A percentile compares a stretch with the other conserved stretches of the same genome.
These are phyloP conservation scores for Julus scandinavius DNA, from an alignment of 2,888 invertebrate species.

Conservation along the genomic window DNA sequence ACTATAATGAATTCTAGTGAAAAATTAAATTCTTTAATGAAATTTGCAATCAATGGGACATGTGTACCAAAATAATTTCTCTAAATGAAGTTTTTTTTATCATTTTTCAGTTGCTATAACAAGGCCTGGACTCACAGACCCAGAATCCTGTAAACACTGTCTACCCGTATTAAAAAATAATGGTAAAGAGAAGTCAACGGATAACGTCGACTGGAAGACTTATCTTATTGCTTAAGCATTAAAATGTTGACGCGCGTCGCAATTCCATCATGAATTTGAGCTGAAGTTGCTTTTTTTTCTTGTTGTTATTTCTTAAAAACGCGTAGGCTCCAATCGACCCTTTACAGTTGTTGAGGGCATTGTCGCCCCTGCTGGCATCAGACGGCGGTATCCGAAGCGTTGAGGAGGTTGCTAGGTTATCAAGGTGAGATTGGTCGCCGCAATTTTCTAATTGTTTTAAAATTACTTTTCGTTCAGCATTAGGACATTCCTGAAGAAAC, in stretches of 20 bases:
- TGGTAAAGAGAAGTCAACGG: neutral
- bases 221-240: neutral
- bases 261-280: neutral
- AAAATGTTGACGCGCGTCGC: neutral
- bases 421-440: conserved; percentile 74
- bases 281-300: conserved; percentile 25
- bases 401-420: conserved; percentile 87
- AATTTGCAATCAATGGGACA: too few relatives aligned
- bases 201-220: neutral
- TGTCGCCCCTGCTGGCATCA: conserved; percentile 81
- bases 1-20: too few relatives aligned
- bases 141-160: neutral
- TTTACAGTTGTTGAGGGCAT: conserved; percentile 85
- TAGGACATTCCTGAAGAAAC: neutral
- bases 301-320: conserved; percentile 5
- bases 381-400: conserved; percentile 89
- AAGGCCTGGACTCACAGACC: neutral
- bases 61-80: neutral
- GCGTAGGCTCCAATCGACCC: conserved; percentile 92
- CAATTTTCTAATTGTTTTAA: neutral
- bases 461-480: neutral
- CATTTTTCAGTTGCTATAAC: neutral
- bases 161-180: neutral
- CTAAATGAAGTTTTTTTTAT: neutral
- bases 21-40: too few relatives aligned